Evolutionary conservation across 1,140 invertebrate genomes (phyloP).

Genomic region (Coelopa frigida): DNA sequence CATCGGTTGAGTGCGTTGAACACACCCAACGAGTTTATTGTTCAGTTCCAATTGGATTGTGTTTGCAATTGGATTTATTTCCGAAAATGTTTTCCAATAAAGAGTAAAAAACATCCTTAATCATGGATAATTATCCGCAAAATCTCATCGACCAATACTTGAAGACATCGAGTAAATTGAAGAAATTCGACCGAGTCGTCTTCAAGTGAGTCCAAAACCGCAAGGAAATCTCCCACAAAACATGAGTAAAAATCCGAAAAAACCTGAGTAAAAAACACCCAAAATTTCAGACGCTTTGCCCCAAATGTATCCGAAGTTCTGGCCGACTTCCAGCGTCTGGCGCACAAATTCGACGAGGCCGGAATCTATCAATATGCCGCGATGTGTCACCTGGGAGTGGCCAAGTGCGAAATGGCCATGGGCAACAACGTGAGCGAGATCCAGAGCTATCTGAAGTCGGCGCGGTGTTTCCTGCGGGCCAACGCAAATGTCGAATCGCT

Average conservation of each 20-base stretch:
- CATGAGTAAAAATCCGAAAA: not conserved
- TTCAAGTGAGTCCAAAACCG: slow-evolving; percentile 31
- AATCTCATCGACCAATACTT: slow-evolving; percentile 37
- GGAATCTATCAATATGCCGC: slow-evolving; percentile 39
- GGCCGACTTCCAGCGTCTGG: slow-evolving; percentile 35
- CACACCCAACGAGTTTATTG: too few species aligned
- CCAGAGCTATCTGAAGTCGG: slow-evolving; percentile 33
- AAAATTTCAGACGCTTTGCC: slow-evolving; percentile 30
- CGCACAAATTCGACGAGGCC: slow-evolving; percentile 35
- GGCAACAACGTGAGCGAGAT: slow-evolving; percentile 28
- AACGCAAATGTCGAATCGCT: slow-evolving; percentile 23
- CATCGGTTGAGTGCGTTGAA: too few species aligned
- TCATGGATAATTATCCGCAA: slow-evolving; percentile 31
- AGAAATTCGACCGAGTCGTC: slow-evolving; percentile 37
- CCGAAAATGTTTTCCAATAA: too few species aligned
- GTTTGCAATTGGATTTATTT: too few species aligned
- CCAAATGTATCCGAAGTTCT: slow-evolving; percentile 36
- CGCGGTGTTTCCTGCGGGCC: slow-evolving; percentile 26
- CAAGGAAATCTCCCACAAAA: not conserved
- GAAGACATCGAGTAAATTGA: slow-evolving; percentile 34
- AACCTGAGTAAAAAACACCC: not conserved
- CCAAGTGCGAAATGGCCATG: slow-evolving; percentile 34
- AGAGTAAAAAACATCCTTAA: not conserved
- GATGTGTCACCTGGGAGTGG: slow-evolving; percentile 39
- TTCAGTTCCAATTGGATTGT: too few species aligned